Conservation (phyloP, 2,797 vertebrate species). For the Pangasius macronema region DNA sequence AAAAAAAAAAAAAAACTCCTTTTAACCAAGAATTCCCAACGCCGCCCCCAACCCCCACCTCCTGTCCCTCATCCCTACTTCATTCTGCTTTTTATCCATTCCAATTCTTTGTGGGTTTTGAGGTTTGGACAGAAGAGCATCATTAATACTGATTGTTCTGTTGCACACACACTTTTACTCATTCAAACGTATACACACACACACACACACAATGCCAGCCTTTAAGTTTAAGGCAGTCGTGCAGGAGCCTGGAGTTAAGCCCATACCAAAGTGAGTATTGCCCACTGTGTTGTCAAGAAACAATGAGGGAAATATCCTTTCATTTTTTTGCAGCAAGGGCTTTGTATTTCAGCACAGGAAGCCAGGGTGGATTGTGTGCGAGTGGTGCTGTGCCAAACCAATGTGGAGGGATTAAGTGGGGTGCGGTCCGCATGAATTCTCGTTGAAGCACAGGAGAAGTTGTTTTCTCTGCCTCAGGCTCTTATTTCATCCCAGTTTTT, state of each 20-base stretch:
- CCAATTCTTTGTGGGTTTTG: slow-evolving; percentile 70
- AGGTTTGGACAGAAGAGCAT: slow-evolving; percentile 64
- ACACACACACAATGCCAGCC: slow-evolving; percentile 2
- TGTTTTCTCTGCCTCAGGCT: slow-evolving; percentile 33
- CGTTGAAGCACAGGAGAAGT: slow-evolving; percentile 10
- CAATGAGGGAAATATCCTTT: slow-evolving; percentile 60
- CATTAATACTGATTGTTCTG: slow-evolving; percentile 55
- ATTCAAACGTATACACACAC: slow-evolving; percentile 8
- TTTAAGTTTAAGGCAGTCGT: slow-evolving; percentile 1
- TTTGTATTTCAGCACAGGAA: slow-evolving; percentile 62
- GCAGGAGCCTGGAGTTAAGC: slow-evolving; percentile 34
- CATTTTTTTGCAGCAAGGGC: background rate
- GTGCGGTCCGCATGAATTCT: slow-evolving; percentile 27
- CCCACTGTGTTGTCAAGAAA: slow-evolving; percentile 57
- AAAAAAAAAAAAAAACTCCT: slow-evolving; percentile 61
- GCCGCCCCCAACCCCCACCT: background rate
- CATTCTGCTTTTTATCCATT: slow-evolving; percentile 37
- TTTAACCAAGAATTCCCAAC: slow-evolving; percentile 57
- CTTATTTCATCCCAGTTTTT: slow-evolving; percentile 19
- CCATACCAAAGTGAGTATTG: slow-evolving; percentile 25
- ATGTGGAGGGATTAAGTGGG: slow-evolving; percentile 36
- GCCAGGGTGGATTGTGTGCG: slow-evolving; percentile 58
- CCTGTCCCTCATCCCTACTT: background rate
- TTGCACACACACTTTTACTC: background rate
- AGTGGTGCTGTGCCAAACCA: slow-evolving; percentile 53